Conservation (phyloP, 2,797 vertebrate species). For the Melanogrammus aeglefinus region DNA sequence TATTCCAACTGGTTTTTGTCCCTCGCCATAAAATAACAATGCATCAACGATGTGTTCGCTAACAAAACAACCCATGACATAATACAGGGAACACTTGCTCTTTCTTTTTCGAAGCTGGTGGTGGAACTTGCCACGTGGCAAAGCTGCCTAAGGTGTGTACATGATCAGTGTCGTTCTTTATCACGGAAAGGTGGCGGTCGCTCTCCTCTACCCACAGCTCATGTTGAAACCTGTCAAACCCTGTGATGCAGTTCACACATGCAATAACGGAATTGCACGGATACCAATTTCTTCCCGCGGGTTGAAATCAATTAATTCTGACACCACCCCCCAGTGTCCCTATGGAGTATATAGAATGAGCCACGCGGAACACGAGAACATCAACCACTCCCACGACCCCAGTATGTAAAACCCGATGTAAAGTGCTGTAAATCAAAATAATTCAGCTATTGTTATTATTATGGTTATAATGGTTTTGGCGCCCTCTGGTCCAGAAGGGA, state of each 20-base stretch:
- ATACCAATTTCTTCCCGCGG: conserved; percentile 29
- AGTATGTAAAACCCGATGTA: conserved; percentile 38
- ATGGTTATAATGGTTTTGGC: conserved; percentile 33
- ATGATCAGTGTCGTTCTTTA: not conserved
- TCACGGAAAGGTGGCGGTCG: not conserved
- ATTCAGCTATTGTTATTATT: conserved; percentile 42
- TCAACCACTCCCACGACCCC: conserved; percentile 31
- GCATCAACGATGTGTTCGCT: not conserved
- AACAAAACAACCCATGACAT: not conserved
- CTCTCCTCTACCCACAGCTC: not conserved
- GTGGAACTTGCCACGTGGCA: not conserved
- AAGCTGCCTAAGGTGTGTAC: not conserved
- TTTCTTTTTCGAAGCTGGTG: not conserved
- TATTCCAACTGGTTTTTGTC: not conserved
- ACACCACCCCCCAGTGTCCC: conserved; percentile 31
- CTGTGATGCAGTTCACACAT: not conserved
- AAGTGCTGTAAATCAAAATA: conserved; percentile 41
- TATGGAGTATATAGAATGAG: conserved; percentile 34
- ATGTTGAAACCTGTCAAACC: not conserved
- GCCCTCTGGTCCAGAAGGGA: conserved; percentile 30
- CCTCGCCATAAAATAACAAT: not conserved
- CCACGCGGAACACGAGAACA: conserved; percentile 42
- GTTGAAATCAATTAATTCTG: conserved; percentile 48
- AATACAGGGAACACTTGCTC: not conserved
- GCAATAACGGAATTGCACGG: conserved; percentile 9